These are phyloP conservation scores for Neoniphon sammara DNA, from an alignment of 2,797 vertebrate species.

Conservation along the genomic window DNA sequence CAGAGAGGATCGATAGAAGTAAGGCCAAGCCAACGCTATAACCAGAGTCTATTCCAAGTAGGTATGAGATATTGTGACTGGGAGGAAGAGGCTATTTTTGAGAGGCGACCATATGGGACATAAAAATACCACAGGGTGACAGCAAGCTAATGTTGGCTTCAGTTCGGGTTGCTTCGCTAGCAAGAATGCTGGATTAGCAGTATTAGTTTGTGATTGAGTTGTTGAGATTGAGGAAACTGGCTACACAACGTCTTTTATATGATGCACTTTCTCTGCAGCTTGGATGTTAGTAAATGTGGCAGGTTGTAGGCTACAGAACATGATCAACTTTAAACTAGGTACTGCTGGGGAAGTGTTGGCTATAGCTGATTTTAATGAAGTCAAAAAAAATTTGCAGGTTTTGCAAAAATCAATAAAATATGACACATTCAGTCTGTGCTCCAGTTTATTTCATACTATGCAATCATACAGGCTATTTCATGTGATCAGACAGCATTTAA, in stretches of 20 bases:
- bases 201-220: neutral
- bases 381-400: neutral
- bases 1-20: slow-evolving; percentile 9
- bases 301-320: neutral
- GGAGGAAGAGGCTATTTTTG: slow-evolving; percentile 51
- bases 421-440: neutral
- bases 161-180: slow-evolving; percentile 7
- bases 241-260: neutral
- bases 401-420: neutral
- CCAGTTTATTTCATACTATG: neutral
- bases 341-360: neutral
- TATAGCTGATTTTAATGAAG: neutral
- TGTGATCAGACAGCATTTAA: neutral
- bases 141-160: slow-evolving; percentile 36
- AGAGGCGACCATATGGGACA: slow-evolving; percentile 23
- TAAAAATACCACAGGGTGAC: slow-evolving; percentile 25
- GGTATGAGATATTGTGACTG: slow-evolving; percentile 5
- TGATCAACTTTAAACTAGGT: neutral
- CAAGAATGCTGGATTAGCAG: slow-evolving; percentile 8
- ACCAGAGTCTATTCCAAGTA: slow-evolving; percentile 20
- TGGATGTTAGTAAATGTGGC: neutral
- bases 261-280: neutral
- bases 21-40: neutral
- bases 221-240: neutral
- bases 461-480: neutral